phyloP scores from a whole-genome alignment of 2,888 invertebrate genomes.

The Isoperla grammatica region DNA sequence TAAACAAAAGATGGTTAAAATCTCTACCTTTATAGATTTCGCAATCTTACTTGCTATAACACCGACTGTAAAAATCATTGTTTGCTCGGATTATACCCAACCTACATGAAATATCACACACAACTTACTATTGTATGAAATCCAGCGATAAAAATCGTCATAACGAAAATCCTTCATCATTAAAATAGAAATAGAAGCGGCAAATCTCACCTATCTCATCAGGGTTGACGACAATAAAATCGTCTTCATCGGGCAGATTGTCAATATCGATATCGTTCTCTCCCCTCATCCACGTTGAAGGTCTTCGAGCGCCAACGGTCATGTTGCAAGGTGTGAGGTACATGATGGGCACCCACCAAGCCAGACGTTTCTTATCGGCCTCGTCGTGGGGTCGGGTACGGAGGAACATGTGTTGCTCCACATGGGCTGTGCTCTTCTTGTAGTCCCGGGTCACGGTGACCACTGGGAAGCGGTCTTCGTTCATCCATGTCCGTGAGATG shows the following conservation, averaged over 20 bases:
- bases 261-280: constrained; percentile 47
- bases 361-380: constrained; percentile 61
- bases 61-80: too few species aligned
- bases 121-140: too few species aligned
- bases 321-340: constrained; percentile 53
- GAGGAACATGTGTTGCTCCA: constrained; percentile 48
- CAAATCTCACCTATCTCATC: constrained; percentile 65
- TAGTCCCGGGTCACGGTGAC: constrained; percentile 66
- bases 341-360: constrained; percentile 71
- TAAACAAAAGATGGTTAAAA: too few species aligned
- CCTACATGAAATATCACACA: too few species aligned
- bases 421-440: constrained; percentile 51
- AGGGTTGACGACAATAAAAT: constrained; percentile 73
- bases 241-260: constrained; percentile 51
- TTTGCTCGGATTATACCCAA: too few species aligned
- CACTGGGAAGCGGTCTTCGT: constrained; percentile 71
- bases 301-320: constrained; percentile 45
- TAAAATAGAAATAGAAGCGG: too few species aligned
- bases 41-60: too few species aligned
- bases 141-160: too few species aligned
- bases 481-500: constrained; percentile 79
- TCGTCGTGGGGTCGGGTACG: constrained; percentile 68
- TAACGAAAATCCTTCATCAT: too few species aligned
- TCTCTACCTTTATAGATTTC: too few species aligned
- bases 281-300: constrained; percentile 56